phyloP scores from a whole-genome alignment of 1,140 invertebrate species.

The Meteorus sp. region DNA sequence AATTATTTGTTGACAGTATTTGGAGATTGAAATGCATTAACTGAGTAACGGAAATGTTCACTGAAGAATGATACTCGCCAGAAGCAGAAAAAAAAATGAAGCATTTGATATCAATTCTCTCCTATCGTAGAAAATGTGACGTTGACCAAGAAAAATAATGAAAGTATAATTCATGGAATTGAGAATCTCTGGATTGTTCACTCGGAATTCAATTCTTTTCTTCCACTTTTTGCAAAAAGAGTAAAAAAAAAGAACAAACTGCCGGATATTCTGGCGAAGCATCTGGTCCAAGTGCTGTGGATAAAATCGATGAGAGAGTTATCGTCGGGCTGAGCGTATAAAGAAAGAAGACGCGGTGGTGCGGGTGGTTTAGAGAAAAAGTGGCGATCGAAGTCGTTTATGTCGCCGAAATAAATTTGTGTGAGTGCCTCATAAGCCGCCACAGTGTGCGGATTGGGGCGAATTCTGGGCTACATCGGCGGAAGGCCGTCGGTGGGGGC shows the following conservation, averaged over 20 bases:
- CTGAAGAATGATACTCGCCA: not conserved
- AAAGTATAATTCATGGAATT: not conserved
- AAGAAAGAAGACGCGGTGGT: not conserved
- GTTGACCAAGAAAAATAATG: not conserved
- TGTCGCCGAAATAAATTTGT: slow-evolving; percentile 32
- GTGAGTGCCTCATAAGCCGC: slow-evolving; percentile 40
- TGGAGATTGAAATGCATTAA: not conserved
- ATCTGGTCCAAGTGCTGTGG: not conserved
- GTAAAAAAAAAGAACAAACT: no score
- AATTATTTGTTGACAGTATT: not conserved
- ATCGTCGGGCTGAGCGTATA: not conserved
- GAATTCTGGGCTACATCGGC: slow-evolving; percentile 58
- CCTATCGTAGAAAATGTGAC: not conserved
- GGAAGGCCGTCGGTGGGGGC: slow-evolving; percentile 54
- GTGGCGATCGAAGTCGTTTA: slow-evolving; percentile 26
- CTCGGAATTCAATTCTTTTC: slow-evolving; percentile 4
- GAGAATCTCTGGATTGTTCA: not conserved
- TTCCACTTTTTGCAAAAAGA: not conserved
- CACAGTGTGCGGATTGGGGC: slow-evolving; percentile 57
- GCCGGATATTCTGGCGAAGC: slow-evolving; percentile 1
- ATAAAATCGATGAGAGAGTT: slow-evolving; percentile 9
- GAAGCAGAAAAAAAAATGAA: not conserved
- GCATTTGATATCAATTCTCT: not conserved
- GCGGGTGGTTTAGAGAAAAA: slow-evolving; percentile 21
- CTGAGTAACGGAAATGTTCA: not conserved